Conservation (phyloP, 2,888 invertebrate genomes). For the Siphlonurus alternatus region DNA sequence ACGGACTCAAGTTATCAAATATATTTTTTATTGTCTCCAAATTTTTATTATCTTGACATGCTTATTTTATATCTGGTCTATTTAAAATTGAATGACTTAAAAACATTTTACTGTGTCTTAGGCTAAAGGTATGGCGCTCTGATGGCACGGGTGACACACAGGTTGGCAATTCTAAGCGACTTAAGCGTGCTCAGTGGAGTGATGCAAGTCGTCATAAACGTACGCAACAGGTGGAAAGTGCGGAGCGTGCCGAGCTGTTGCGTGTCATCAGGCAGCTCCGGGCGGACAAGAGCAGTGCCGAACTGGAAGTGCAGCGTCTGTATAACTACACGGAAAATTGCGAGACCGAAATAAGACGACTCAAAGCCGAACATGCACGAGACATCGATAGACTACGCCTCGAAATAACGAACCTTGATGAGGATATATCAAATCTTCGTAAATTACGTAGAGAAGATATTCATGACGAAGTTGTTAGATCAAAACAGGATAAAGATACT, state of each 20-base stretch:
- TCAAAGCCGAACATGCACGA: neutral
- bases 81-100: too few relatives aligned
- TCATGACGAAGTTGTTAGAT: neutral
- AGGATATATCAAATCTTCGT: neutral
- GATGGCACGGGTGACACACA: too few relatives aligned
- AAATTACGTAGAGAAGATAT: neutral
- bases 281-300: neutral
- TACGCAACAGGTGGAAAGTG: neutral
- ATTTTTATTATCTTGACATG: too few relatives aligned
- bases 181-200: too few relatives aligned
- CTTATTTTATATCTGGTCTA: too few relatives aligned
- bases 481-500: neutral
- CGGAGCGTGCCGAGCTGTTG: neutral
- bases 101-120: too few relatives aligned
- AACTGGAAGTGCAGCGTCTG: neutral
- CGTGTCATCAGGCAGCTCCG: neutral
- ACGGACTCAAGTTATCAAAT: too few relatives aligned
- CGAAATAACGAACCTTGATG: neutral
- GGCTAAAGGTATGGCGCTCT: too few relatives aligned
- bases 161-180: too few relatives aligned
- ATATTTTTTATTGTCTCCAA: too few relatives aligned
- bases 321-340: neutral
- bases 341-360: neutral
- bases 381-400: neutral
- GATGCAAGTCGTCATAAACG: too few relatives aligned